These are phyloP conservation scores for Pampus argenteus DNA, from an alignment of 2,797 vertebrate genomes.

Conservation along the genomic window DNA sequence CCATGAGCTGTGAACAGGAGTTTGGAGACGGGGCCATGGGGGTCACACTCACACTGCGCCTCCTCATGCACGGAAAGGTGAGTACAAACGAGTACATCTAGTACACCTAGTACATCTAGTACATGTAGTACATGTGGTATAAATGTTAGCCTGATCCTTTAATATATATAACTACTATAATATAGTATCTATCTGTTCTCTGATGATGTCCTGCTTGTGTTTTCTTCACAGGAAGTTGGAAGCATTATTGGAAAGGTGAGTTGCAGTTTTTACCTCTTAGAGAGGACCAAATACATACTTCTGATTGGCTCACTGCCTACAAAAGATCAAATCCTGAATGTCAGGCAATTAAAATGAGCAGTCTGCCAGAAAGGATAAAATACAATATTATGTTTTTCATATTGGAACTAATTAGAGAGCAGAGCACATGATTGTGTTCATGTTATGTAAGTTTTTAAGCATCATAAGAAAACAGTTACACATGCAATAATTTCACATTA, in stretches of 20 bases:
- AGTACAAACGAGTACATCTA: too few relatives aligned
- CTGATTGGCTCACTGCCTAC: background rate
- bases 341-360: background rate
- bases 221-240: slow-evolving; percentile 79
- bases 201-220: slow-evolving; percentile 34
- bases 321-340: background rate
- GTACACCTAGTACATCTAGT: too few relatives aligned
- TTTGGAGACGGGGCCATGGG: slow-evolving; percentile 90
- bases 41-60: slow-evolving; percentile 93
- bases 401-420: background rate
- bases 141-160: too few relatives aligned
- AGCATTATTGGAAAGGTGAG: slow-evolving; percentile 85
- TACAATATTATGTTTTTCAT: background rate
- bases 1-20: slow-evolving; percentile 86
- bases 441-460: background rate
- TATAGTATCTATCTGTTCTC: background rate
- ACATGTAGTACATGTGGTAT: too few relatives aligned
- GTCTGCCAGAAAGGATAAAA: background rate
- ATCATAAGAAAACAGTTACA: background rate
- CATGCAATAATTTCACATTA: background rate
- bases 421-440: background rate
- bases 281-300: background rate
- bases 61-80: slow-evolving; percentile 97
- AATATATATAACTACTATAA: too few relatives aligned
- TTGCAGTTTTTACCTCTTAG: background rate